Conservation (phyloP, 2,113 vertebrate genomes). For the Macrotis lagotis region DNA sequence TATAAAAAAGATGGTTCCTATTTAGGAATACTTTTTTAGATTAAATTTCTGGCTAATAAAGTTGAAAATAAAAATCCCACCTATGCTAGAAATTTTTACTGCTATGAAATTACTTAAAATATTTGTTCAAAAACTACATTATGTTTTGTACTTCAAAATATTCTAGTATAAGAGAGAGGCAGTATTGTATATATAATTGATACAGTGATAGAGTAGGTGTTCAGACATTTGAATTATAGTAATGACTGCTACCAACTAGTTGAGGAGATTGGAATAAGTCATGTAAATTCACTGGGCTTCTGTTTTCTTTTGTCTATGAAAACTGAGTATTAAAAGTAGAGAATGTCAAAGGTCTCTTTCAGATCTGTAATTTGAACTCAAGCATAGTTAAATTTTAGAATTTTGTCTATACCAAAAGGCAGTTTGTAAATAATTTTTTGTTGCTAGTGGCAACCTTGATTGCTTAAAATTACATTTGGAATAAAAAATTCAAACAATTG, state of each 20-base stretch:
- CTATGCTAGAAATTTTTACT: not conserved
- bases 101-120: not conserved
- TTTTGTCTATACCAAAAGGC: constrained; percentile 3
- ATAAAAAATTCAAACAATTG: not conserved
- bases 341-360: constrained; percentile 7
- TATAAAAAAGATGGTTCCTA: not conserved
- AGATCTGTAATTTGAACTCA: not conserved
- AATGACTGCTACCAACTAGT: not conserved
- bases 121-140: constrained; percentile 3
- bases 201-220: not conserved
- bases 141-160: not conserved
- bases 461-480: not conserved
- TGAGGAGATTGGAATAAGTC: not conserved
- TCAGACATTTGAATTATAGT: not conserved
- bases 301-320: constrained; percentile 36
- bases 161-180: not conserved
- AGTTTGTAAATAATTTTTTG: not conserved
- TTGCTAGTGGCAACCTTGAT: not conserved
- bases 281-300: constrained; percentile 1
- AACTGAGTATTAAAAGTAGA: not conserved
- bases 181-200: not conserved
- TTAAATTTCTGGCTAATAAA: not conserved
- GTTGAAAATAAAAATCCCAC: not conserved
- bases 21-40: not conserved
- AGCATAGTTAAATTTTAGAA: not conserved